Base-by-base conservation (phyloP, 2,113 vertebrate species). In the Psammodynastes pulverulentus region DNA sequence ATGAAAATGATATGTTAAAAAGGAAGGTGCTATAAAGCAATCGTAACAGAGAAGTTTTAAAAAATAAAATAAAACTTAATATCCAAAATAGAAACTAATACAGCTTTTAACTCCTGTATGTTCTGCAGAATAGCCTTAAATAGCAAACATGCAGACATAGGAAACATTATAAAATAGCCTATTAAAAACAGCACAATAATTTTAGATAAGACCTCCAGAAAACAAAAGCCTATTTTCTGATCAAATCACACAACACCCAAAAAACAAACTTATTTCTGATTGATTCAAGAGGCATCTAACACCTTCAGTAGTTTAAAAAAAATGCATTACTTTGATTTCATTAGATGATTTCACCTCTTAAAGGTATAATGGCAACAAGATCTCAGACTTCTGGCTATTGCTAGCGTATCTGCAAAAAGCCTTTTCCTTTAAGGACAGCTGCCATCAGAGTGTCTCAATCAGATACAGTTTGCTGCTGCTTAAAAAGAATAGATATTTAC, bases 381-480 rank as follows among this genome's bases (percentile, higher is more conserved):
- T 91, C 91, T 46, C 93, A 54, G 93, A 93, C 62, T 94, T 10
- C 15, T 67, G 87, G 94, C 90, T 96, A 92, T 39, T 94, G 29
- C 90, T 87, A 89, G 6, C 84, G 93, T 94, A 67, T 89, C 46
- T 48, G 23, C 86, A 93, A 85, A 97, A 95, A 87, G 92, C 48
- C 88, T 62, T 90, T 19, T 95, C 93, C 92, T 95, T 53, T 94
- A 96, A 95, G 48, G 91, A 93, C 95, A 97, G 95, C 96, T 96
- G 96, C 93, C 91, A 92, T 72, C 95, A 93, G 95, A 89, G 87
- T 90, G 90, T 54, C 95, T 79, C 91, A 84, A 3, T 0, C 15
- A 94, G 95, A 89, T 95, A 72, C 93, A 79, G 93, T 92, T 92
- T 94, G 95, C 90, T 17, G 29, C 87, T 62, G 91, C 94, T 95